Conservation (phyloP, 2,797 vertebrate genomes). For the Decapterus maruadsi region DNA sequence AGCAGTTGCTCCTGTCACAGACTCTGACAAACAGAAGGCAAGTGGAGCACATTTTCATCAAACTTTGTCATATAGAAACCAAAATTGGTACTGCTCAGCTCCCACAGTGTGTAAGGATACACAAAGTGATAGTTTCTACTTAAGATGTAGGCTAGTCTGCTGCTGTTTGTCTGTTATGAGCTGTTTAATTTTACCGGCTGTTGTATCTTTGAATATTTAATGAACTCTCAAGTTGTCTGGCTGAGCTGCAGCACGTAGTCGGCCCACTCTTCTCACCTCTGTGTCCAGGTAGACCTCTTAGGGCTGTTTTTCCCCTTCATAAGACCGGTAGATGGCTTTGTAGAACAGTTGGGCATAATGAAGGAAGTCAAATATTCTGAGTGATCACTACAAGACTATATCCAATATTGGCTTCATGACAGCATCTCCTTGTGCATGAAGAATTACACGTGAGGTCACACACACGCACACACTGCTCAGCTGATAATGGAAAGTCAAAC, state of each 20-base stretch:
- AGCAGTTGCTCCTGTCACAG: slow-evolving; percentile 55
- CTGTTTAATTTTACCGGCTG: slow-evolving; percentile 54
- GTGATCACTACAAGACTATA: background rate
- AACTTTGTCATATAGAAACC: slow-evolving; percentile 16
- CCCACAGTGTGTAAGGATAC: background rate
- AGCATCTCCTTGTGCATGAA: background rate
- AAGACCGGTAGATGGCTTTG: background rate
- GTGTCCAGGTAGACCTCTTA: slow-evolving; percentile 1
- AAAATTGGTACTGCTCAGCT: slow-evolving; percentile 17
- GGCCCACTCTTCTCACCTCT: slow-evolving; percentile 5
- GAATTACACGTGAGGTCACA: background rate
- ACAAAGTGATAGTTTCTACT: slow-evolving; percentile 3
- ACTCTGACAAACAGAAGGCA: slow-evolving; percentile 42
- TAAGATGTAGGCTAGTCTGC: background rate
- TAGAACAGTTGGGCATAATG: background rate
- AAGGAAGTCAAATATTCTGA: background rate
- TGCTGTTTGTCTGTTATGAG: slow-evolving; percentile 33
- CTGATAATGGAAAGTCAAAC: slow-evolving; percentile 10
- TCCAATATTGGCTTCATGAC: background rate
- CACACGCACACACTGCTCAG: background rate
- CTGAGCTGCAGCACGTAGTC: slow-evolving; percentile 21
- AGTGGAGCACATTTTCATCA: slow-evolving; percentile 35
- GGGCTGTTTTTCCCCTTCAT: slow-evolving; percentile 2
- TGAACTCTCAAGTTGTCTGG: slow-evolving; percentile 48
- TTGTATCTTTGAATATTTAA: slow-evolving; percentile 70